A percentile compares a stretch with the other conserved stretches of the same genome.
phyloP scores from a whole-genome alignment of 2,113 vertebrate species.

The Desmodus rotundus region DNA sequence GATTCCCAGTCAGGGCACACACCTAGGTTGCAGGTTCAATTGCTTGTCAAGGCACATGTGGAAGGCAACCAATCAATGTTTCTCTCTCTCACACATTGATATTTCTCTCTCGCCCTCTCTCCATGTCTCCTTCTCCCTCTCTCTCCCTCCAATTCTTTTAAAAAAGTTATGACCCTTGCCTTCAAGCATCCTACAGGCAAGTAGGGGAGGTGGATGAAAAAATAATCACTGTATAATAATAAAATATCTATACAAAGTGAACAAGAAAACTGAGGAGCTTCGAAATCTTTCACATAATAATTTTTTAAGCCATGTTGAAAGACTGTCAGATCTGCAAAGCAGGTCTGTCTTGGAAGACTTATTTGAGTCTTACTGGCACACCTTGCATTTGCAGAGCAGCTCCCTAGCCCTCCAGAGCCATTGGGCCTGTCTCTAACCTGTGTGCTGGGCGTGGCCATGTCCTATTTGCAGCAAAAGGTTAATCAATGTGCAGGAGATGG shows the following conservation, averaged over 20 bases:
- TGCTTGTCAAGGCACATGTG: too few species aligned
- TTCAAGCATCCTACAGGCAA: background rate
- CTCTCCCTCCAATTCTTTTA: too few species aligned
- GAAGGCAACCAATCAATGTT: too few species aligned
- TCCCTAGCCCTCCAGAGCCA: background rate
- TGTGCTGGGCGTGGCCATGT: accelerated
- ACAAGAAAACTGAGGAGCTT: background rate
- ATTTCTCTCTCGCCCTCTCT: too few species aligned
- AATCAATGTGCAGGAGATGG: constrained; percentile 15
- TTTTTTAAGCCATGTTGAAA: background rate
- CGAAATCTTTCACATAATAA: background rate
- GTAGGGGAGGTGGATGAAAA: background rate
- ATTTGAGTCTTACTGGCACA: background rate
- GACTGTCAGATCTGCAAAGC: background rate
- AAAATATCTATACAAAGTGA: background rate
- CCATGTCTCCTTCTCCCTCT: too few species aligned
- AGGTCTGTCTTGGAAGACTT: background rate
- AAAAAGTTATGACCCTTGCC: background rate
- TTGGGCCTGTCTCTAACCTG: background rate
- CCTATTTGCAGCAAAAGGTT: background rate
- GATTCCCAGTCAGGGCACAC: too few species aligned
- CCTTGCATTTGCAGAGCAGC: background rate
- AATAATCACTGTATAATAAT: background rate
- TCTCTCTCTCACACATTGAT: too few species aligned
- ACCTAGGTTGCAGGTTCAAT: too few species aligned